These are phyloP conservation scores for Pelmatolapia mariae DNA, from an alignment of 2,113 vertebrate species.

Conservation along the genomic window DNA sequence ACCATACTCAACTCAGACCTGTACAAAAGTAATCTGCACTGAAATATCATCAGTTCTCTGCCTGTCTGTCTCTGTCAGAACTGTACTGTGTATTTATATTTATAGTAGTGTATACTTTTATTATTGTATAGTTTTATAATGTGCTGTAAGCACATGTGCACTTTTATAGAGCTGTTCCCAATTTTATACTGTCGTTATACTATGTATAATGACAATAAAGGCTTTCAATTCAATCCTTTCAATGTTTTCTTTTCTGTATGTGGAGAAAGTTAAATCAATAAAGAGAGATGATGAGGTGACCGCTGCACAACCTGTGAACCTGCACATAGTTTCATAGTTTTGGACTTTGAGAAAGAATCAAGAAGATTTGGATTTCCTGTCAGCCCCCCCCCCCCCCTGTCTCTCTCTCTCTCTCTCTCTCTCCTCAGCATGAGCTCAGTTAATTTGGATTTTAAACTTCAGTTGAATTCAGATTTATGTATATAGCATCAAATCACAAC, in stretches of 20 bases:
- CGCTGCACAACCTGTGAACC: not conserved
- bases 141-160: not conserved
- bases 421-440: not conserved
- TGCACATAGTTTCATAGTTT: not conserved
- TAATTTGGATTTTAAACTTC: not conserved
- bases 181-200: not conserved
- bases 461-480: not conserved
- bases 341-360: not conserved
- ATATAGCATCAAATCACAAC: not conserved
- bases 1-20: rapidly evolving
- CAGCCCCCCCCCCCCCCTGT: not conserved
- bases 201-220: rapidly evolving
- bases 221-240: not conserved
- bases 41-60: not conserved
- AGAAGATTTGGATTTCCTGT: not conserved
- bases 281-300: not conserved
- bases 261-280: not conserved
- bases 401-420: rapidly evolving
- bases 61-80: not conserved
- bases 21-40: not conserved
- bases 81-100: not conserved
- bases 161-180: not conserved
- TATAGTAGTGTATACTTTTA: not conserved
- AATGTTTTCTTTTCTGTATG: rapidly evolving
- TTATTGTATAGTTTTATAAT: rapidly evolving